Conservation (phyloP, 64 coral and sea anemone genomes). For the Stichodactyla mertensii region DNA sequence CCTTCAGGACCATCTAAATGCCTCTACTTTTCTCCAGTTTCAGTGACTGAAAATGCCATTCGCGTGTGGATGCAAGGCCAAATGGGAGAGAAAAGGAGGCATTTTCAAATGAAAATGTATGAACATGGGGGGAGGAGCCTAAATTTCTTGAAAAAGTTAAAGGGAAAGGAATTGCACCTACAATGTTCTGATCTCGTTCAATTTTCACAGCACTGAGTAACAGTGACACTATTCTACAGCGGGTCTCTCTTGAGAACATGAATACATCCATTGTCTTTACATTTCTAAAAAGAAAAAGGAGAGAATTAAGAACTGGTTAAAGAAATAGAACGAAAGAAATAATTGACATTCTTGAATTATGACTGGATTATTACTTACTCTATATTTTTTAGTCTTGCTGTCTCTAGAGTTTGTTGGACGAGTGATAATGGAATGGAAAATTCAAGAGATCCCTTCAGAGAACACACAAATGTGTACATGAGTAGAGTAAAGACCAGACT, state of each 20-base stretch:
- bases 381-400: conserved; percentile 81
- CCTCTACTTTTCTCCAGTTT: no score
- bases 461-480: neutral
- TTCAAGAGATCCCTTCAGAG: conserved; percentile 59
- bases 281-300: conserved; percentile 25
- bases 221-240: conserved; percentile 66
- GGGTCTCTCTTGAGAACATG: conserved; percentile 66
- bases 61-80: no score
- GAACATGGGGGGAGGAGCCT: neutral
- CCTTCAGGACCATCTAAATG: no score
- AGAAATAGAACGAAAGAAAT: neutral
- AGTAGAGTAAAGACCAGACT: neutral
- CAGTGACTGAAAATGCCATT: no score
- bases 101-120: no score
- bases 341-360: no score
- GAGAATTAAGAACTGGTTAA: neutral
- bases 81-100: no score
- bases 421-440: conserved; percentile 73
- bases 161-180: conserved; percentile 22
- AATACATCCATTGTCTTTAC: conserved; percentile 80
- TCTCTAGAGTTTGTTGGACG: conserved; percentile 72
- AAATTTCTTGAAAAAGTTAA: neutral
- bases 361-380: conserved; percentile 40
- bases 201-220: conserved; percentile 92
- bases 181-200: conserved; percentile 89